Conservation (phyloP, 35 echinoderm and acorn worm genomes). For the Holothuria glaberrima region DNA sequence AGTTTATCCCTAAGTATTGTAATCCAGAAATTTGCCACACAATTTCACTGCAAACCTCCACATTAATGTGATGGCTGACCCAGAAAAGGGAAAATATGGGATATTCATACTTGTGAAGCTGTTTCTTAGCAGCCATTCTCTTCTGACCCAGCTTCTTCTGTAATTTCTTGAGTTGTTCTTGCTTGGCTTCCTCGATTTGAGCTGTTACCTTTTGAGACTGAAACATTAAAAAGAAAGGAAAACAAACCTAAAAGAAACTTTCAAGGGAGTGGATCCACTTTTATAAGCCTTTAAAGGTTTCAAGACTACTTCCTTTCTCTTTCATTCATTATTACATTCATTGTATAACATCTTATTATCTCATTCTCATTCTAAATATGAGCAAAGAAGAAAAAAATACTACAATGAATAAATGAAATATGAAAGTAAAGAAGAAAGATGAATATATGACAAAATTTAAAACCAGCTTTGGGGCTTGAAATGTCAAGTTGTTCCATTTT, state of each 20-base stretch:
- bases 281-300: too few species aligned
- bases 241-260: not conserved
- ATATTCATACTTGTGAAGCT: conserved; percentile 63
- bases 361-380: not conserved
- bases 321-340: too few species aligned
- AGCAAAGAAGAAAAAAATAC: too few species aligned
- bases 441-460: not conserved
- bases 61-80: too few species aligned
- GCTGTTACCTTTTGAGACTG: conserved; percentile 72
- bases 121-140: conserved; percentile 64
- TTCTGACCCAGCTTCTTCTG: conserved; percentile 74
- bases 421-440: not conserved
- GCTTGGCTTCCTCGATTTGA: conserved; percentile 81
- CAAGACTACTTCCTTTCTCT: too few species aligned
- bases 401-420: too few species aligned
- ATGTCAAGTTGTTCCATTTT: not conserved
- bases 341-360: too few species aligned
- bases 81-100: too few species aligned
- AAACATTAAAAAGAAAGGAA: conserved; percentile 2
- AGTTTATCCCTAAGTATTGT: too few species aligned
- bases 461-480: not conserved
- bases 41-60: too few species aligned
- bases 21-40: too few species aligned
- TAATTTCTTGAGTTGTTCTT: conserved; percentile 70
- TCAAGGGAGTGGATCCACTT: too few species aligned